phyloP scores from a whole-genome alignment of 2,113 vertebrate species.

The Mixornis gularis region DNA sequence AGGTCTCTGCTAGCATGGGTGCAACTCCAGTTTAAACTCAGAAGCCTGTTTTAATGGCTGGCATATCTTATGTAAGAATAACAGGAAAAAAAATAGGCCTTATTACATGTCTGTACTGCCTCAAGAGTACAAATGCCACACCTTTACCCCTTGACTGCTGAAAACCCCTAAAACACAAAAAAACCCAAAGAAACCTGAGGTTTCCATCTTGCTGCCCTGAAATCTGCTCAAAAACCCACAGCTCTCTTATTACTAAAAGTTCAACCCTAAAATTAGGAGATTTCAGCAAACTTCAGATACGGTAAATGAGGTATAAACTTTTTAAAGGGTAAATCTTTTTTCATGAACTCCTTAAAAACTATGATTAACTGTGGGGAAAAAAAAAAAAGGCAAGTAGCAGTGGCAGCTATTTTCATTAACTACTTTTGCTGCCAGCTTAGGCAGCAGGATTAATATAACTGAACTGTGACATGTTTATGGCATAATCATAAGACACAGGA shows the following conservation, averaged over 20 bases:
- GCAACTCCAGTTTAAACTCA: neutral
- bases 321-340: neutral
- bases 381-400: neutral
- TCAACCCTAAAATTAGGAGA: neutral
- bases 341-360: neutral
- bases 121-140: neutral
- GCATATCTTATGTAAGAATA: neutral
- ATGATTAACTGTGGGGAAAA: neutral
- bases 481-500: neutral
- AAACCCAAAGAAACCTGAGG: neutral
- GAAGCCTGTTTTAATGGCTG: neutral
- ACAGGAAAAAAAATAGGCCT: neutral
- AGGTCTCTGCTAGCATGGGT: neutral
- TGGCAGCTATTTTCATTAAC: neutral
- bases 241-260: neutral
- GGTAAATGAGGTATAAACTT: neutral
- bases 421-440: neutral
- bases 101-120: neutral
- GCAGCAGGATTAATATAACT: neutral
- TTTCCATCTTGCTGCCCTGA: neutral
- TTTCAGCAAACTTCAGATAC: neutral
- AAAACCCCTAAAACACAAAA: neutral
- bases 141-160: neutral
- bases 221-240: neutral
- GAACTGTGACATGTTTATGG: neutral